Evolutionary conservation across 2,888 invertebrate genomes (phyloP).

Genomic region (Atethmia centrago): DNA sequence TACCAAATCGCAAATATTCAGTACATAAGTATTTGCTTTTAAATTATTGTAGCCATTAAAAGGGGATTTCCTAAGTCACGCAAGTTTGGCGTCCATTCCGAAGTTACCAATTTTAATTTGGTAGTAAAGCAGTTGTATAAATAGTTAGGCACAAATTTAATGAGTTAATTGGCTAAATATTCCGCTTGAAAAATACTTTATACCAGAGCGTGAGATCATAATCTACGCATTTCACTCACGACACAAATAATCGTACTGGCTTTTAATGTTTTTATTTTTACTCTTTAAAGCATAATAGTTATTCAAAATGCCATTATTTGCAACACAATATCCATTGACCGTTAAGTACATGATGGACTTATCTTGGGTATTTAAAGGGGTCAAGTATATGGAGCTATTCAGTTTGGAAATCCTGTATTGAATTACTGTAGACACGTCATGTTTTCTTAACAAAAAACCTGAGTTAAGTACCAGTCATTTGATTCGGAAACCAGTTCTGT

Average conservation of each 20-base stretch:
- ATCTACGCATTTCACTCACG: slow-evolving; percentile 41
- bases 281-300: background rate
- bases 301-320: slow-evolving; percentile 19
- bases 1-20: background rate
- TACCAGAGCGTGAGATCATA: slow-evolving; percentile 33
- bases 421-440: background rate
- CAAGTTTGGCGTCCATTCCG: slow-evolving; percentile 6
- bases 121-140: slow-evolving; percentile 9
- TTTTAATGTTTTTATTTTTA: slow-evolving; percentile 15
- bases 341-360: background rate
- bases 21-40: background rate
- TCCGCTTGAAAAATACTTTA: slow-evolving; percentile 1
- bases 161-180: slow-evolving; percentile 38
- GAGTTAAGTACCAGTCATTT: slow-evolving; percentile 29
- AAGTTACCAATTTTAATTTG: slow-evolving; percentile 15
- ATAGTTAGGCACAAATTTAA: slow-evolving; percentile 33
- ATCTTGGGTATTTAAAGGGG: slow-evolving; percentile 2
- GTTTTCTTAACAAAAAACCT: slow-evolving; percentile 21
- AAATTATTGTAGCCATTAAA: background rate
- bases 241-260: slow-evolving; percentile 15
- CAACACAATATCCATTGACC: background rate
- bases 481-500: slow-evolving; percentile 7
- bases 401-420: slow-evolving; percentile 2
- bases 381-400: slow-evolving; percentile 18
- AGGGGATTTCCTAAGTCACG: slow-evolving; percentile 21